These are phyloP conservation scores for Smittia sp. DNA, from an alignment of 2,888 invertebrate species.

Conservation along the genomic window DNA sequence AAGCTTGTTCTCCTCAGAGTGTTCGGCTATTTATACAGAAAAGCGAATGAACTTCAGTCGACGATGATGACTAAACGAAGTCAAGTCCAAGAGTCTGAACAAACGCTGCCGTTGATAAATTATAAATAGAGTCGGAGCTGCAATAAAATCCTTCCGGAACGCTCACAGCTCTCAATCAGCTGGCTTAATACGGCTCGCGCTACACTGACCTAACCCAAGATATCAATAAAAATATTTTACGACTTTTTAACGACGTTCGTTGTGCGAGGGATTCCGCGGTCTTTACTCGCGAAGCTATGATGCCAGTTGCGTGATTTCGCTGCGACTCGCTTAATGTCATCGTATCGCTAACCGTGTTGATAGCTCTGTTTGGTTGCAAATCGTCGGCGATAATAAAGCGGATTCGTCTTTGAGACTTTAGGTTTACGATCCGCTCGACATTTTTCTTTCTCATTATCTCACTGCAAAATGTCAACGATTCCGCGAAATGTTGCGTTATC, in stretches of 20 bases:
- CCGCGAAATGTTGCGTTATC: no score
- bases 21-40: no score
- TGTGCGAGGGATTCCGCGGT: background rate
- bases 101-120: background rate
- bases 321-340: background rate
- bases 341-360: background rate
- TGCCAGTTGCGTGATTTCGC: background rate
- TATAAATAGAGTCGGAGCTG: background rate
- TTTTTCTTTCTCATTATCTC: no score
- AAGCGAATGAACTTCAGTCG: background rate
- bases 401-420: no score
- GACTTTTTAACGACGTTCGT: background rate
- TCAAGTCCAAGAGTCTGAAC: background rate
- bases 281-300: background rate
- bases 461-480: no score
- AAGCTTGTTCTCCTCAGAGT: no score
- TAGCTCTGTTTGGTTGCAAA: no score
- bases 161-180: background rate
- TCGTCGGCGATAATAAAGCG: no score
- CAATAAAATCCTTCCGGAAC: background rate
- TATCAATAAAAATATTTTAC: slow-evolving; percentile 26
- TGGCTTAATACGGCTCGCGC: background rate
- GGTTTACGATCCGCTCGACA: no score
- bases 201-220: slow-evolving; percentile 22
- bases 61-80: background rate